phyloP scores from a whole-genome alignment of 2,797 vertebrate genomes.

The Amblyopsis hoosieri region DNA sequence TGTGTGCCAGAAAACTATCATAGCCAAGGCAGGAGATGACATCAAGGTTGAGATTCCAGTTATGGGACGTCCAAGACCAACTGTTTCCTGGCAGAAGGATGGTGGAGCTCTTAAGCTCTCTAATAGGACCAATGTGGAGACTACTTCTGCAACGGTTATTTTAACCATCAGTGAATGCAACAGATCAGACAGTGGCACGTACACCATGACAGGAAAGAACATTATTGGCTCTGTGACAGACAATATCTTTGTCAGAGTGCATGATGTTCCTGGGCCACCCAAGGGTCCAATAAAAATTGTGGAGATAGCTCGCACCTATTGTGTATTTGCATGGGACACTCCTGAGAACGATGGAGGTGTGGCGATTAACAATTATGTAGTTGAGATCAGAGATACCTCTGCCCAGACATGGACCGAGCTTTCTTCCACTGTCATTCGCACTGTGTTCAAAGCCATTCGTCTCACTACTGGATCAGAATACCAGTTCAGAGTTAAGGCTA shows the following conservation, averaged over 20 bases:
- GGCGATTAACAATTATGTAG: slow-evolving; percentile 93
- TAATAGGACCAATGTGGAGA: slow-evolving; percentile 89
- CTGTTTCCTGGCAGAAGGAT: slow-evolving; percentile 93
- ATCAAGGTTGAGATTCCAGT: slow-evolving; percentile 98
- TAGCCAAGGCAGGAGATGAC: slow-evolving; percentile 93
- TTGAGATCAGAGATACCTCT: slow-evolving; percentile 94
- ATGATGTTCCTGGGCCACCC: slow-evolving; percentile 95
- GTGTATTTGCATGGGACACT: slow-evolving; percentile 92
- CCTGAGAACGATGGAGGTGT: slow-evolving; percentile 97
- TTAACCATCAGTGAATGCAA: slow-evolving; percentile 89
- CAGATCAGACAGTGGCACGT: slow-evolving; percentile 88
- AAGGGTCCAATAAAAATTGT: slow-evolving; percentile 94
- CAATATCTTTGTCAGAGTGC: slow-evolving; percentile 88
- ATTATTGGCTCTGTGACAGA: slow-evolving; percentile 92
- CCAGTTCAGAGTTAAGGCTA: slow-evolving; percentile 96
- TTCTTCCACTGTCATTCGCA: slow-evolving; percentile 90
- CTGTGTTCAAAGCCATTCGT: slow-evolving; percentile 90
- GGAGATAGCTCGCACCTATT: slow-evolving; percentile 90
- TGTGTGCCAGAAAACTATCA: slow-evolving; percentile 90
- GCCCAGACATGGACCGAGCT: slow-evolving; percentile 91
- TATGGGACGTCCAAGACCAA: slow-evolving; percentile 92
- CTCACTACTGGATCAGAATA: slow-evolving; percentile 93
- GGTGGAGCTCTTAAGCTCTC: slow-evolving; percentile 87
- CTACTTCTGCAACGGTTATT: slow-evolving; percentile 87
- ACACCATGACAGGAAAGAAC: slow-evolving; percentile 91